Percentiles rank a stretch among this genome's conserved stretches.
These are phyloP conservation scores for Araneus ventricosus DNA, from an alignment of 1,140 invertebrate genomes.

Conservation along the genomic window DNA sequence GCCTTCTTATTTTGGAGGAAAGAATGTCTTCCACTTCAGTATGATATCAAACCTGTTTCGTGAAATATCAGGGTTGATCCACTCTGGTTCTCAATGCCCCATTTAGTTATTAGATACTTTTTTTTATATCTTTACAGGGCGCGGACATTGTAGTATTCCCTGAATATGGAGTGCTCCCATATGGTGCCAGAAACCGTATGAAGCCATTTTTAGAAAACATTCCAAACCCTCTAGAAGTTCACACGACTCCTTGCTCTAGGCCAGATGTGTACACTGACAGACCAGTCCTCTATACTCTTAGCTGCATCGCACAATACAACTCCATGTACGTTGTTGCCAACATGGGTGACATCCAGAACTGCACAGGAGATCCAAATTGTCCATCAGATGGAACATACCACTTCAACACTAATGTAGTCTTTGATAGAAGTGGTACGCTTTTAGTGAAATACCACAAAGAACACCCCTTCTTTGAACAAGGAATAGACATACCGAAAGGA, in stretches of 20 bases:
- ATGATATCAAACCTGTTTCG: not conserved
- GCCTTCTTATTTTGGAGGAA: not conserved
- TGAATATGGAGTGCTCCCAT: constrained; percentile 83
- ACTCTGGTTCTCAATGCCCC: no score
- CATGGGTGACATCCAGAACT: constrained; percentile 78
- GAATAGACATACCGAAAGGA: constrained; percentile 81
- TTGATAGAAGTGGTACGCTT: constrained; percentile 84
- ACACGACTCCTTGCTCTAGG: constrained; percentile 61
- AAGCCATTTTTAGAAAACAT: constrained; percentile 43
- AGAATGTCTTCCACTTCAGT: not conserved
- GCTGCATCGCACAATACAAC: constrained; percentile 83
- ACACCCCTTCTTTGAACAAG: constrained; percentile 85
- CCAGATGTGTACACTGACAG: constrained; percentile 16
- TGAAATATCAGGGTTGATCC: no score
- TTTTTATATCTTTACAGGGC: constrained; percentile 80
- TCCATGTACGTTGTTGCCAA: constrained; percentile 86
- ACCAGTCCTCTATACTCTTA: constrained; percentile 80
- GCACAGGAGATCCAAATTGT: constrained; percentile 76
- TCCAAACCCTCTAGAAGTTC: constrained; percentile 59
- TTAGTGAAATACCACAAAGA: constrained; percentile 87
- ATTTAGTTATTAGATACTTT: not conserved
- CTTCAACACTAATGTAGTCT: constrained; percentile 89
- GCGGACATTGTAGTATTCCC: constrained; percentile 92
- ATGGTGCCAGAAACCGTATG: not conserved
- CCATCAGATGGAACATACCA: constrained; percentile 80